Conservation (phyloP, 2,888 invertebrate species). For the Yponomeuta sedellus region DNA sequence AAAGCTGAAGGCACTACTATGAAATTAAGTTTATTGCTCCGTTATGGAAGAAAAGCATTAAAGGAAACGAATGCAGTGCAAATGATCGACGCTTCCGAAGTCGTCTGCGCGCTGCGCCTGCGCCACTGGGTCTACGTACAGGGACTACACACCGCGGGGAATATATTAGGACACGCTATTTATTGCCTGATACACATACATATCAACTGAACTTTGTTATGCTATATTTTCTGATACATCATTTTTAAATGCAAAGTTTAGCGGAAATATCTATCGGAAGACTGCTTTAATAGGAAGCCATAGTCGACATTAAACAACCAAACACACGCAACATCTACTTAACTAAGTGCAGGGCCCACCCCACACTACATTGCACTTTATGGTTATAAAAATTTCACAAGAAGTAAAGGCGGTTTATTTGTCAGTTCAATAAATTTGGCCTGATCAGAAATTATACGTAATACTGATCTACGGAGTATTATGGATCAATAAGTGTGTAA, state of each 20-base stretch:
- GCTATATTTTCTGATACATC: conserved; percentile 31
- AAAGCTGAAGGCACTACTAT: conserved; percentile 75
- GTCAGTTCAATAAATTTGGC: conserved; percentile 73
- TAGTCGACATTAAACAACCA: conserved; percentile 64
- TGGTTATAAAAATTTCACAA: conserved; percentile 58
- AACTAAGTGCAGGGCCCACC: conserved; percentile 59
- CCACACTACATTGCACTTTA: conserved; percentile 63
- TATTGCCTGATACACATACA: conserved; percentile 16
- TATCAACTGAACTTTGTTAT: conserved; percentile 10
- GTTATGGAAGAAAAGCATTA: conserved; percentile 64
- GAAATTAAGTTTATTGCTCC: conserved; percentile 68
- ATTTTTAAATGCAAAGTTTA: conserved; percentile 65
- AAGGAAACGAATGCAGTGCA: conserved; percentile 64
- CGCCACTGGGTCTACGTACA: background rate
- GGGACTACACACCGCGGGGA: conserved; percentile 8
- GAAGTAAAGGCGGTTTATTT: conserved; percentile 66
- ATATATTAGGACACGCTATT: conserved; percentile 7
- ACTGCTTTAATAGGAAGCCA: conserved; percentile 75
- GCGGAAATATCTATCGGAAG: conserved; percentile 74
- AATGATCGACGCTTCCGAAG: conserved; percentile 56
- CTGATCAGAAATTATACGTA: conserved; percentile 59
- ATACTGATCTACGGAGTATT: conserved; percentile 65
- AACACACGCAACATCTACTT: conserved; percentile 36
- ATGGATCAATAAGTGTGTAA: conserved; percentile 39
- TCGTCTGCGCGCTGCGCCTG: conserved; percentile 42